Evolutionary conservation across 1,140 invertebrate species (phyloP).

Genomic region (Harpegnathos saltator): DNA sequence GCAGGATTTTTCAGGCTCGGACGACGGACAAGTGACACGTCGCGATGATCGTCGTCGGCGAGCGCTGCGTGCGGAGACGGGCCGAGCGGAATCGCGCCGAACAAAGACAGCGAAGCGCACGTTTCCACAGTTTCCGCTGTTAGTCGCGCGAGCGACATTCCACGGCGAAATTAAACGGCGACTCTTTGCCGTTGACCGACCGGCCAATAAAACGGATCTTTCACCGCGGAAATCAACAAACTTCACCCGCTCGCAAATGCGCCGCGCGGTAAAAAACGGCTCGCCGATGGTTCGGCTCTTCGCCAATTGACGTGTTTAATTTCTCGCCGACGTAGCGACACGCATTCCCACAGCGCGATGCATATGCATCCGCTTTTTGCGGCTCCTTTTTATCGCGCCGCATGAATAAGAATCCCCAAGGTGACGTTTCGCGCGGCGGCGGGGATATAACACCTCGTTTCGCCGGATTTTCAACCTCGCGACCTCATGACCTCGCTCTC

Average conservation of each 20-base stretch:
- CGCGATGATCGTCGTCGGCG: no score
- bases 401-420: background rate
- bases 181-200: conserved; percentile 12
- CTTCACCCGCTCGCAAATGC: conserved; percentile 16
- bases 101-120: no score
- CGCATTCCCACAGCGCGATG: background rate
- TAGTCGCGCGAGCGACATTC: no score
- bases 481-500: no score
- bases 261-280: conserved; percentile 37
- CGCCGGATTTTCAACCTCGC: no score
- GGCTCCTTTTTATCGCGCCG: background rate
- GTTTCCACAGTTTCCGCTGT: no score
- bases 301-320: conserved; percentile 34
- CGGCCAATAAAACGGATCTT: background rate
- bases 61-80: no score
- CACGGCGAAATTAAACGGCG: conserved; percentile 30
- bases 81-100: no score
- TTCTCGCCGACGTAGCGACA: background rate
- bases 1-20: no score
- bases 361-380: background rate
- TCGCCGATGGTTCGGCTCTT: background rate
- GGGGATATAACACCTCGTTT: no score
- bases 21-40: no score
- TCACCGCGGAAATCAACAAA: conserved; percentile 3
- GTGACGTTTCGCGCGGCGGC: background rate